Evolutionary conservation across 2,113 vertebrate species (phyloP), one percentile per base, ranked within the genome.

Genomic region (Anhinga anhinga): DNA sequence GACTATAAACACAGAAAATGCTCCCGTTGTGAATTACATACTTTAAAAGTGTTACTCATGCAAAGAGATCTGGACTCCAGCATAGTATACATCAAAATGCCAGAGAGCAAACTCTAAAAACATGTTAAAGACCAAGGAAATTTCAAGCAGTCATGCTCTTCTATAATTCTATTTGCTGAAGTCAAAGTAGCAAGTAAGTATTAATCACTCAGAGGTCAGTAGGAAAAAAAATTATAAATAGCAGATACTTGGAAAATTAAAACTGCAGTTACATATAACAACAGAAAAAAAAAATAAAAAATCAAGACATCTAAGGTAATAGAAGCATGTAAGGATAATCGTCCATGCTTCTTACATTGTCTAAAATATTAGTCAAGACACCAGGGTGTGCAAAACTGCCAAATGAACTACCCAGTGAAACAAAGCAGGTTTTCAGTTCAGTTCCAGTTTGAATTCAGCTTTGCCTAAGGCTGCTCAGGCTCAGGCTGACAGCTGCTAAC

Each of bases 1-100:
- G 88, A 92, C 27, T 56, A 29, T 81, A 95, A 97, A 96, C 85
- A 95, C 16, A 82, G 42, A 91, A 96, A 95, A 86, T 26, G 20
- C 19, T 91, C 88, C 86, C 2, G 10, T 78, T 92, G 97, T 81
- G 82, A 96, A 74, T 74, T 56, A 79, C 82, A 79, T 77, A 45
- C 69, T 95, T 95, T 83, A n/a, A 76, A 87, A 93, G 36, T 47
- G 50, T 95, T 91, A 69, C 62, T 89, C 11, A 7, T 36, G 26
- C 76, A 56, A 82, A 82, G 56, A 81, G 38, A 56, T 53, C 36
- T 67, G 69, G 53, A 90, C 76, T 93, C 44, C 73, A 95, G 81
- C 66, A 82, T 49, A 38, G 32, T 13, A 72, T 22, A 65, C 38
- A 76, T 21, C 45, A 82, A 78, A 96, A 80, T 50, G 53, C 8